Evolutionary conservation across 2,888 invertebrate species (phyloP), one percentile per base, ranked within the genome.

Genomic region (Caenorhabditis imperialis): DNA sequence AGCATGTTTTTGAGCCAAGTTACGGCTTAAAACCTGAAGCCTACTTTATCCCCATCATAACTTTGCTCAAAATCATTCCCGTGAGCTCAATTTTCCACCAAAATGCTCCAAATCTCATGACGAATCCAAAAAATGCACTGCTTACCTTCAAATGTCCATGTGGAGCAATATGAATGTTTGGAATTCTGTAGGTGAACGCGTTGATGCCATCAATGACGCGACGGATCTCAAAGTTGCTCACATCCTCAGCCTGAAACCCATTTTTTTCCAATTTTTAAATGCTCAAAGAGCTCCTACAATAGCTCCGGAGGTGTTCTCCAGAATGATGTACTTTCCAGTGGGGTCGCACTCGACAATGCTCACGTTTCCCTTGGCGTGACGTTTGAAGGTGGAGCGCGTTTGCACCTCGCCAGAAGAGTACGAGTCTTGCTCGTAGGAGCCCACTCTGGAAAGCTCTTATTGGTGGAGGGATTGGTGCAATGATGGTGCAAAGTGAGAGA

Each of bases 221-320:
- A 14, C 55, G 62, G 25, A 75, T 75, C 51, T 75, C 61, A 44
- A 58, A 75, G 48, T 54, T 16, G 45, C 63, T 45, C 2, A 75
- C 50, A 20, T 65, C 55, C n/a, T 75, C 75, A 33, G 51, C 38
- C 71, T 71, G 45, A 5, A 70, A 48, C 20, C 10, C 14, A 18
- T 45, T 18, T 45, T 18, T 45, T 45, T 7, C 10, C 22, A 22
- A 12, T 10, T 30, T 10, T 6, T 7, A 7, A 30, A 30, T 7
- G 10, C 30, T 10, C 30, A 30, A 30, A 6, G 30, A 30, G 8
- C 23, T 51, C 72, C 33, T 23, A 76, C 76, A 22, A 58, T 23
- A 30, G 74, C 54, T 37, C 88, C 83, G 51, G 88, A 86, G 16
- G 89, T 90, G 84, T 90, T 90, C 84, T 91, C 90, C 16, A 90